Conservation (phyloP, 2,888 invertebrate genomes). For the Stictocephala bisonia region DNA sequence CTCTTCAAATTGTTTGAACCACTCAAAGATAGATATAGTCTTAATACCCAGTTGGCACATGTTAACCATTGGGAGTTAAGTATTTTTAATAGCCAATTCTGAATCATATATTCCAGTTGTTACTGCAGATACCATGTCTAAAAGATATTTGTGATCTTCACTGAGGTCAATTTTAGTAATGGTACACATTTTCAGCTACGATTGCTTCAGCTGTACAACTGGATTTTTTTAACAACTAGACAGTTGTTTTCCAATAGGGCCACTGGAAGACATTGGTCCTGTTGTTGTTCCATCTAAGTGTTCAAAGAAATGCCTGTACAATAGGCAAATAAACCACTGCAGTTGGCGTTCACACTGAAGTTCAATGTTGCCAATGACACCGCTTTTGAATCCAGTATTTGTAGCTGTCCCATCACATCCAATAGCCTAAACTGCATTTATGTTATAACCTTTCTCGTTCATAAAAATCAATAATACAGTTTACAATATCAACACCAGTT, state of each 20-base stretch:
- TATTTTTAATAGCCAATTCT: slow-evolving; percentile 5
- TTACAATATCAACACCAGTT: neutral
- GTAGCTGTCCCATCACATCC: slow-evolving; percentile 56
- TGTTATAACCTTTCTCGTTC: neutral
- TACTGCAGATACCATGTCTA: slow-evolving; percentile 44
- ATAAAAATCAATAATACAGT: neutral
- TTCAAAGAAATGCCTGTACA: slow-evolving; percentile 57
- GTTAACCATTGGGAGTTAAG: too few relatives aligned
- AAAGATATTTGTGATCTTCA: slow-evolving; percentile 56
- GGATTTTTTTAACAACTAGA: slow-evolving; percentile 38
- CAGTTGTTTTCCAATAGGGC: slow-evolving; percentile 57
- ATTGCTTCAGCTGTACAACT: too few relatives aligned
- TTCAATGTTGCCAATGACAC: slow-evolving; percentile 54
- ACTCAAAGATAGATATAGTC: too few relatives aligned
- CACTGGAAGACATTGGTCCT: slow-evolving; percentile 57
- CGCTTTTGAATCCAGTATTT: slow-evolving; percentile 56
- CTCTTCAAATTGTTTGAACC: too few relatives aligned
- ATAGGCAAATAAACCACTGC: slow-evolving; percentile 28
- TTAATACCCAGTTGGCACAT: too few relatives aligned
- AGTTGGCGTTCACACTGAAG: slow-evolving; percentile 13
- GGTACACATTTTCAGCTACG: too few relatives aligned
- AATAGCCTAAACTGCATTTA: slow-evolving; percentile 65
- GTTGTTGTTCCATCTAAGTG: slow-evolving; percentile 56
- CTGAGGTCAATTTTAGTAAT: too few relatives aligned
- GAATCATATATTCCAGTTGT: slow-evolving; percentile 46